A percentile compares a stretch with the other conserved stretches of the same genome.
Evolutionary conservation across 35 echinoderm and acorn worm genomes (phyloP).

Genomic region (Lytechinus variegatus): DNA sequence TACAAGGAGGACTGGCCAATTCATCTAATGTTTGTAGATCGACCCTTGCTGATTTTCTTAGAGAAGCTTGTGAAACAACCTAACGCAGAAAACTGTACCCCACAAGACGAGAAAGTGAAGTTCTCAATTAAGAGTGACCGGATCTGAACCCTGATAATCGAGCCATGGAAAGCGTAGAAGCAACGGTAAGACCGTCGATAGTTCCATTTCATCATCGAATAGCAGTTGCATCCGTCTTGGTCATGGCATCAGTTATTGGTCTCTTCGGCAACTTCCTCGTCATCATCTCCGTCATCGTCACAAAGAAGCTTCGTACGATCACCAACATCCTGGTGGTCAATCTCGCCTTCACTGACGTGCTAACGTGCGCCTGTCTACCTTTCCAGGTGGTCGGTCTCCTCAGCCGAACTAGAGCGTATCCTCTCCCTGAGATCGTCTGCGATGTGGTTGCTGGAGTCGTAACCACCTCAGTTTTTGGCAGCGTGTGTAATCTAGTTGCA

Average conservation of each 20-base stretch:
- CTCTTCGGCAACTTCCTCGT: slow-evolving; percentile 83
- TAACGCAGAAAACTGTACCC: too few species aligned
- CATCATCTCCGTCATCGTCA: slow-evolving; percentile 72
- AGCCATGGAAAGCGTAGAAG: background rate
- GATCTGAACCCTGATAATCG: background rate
- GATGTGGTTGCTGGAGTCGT: slow-evolving; percentile 45
- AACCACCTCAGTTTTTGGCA: slow-evolving; percentile 69
- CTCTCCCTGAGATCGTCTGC: slow-evolving; percentile 62
- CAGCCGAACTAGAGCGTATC: slow-evolving; percentile 61
- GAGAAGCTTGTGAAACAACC: too few species aligned
- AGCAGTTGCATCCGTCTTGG: slow-evolving; percentile 47
- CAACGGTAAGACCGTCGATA: background rate
- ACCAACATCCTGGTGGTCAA: slow-evolving; percentile 94
- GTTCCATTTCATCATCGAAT: slow-evolving; percentile 12
- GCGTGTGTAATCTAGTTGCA: slow-evolving; percentile 66
- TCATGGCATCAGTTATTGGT: slow-evolving; percentile 59
- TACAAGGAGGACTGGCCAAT: too few species aligned
- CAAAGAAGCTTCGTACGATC: slow-evolving; percentile 75
- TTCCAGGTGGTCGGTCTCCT: slow-evolving; percentile 68
- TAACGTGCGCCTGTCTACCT: slow-evolving; percentile 73
- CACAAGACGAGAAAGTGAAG: too few species aligned
- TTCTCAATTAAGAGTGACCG: background rate
- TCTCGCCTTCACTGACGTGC: slow-evolving; percentile 78
- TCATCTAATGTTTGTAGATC: too few species aligned
- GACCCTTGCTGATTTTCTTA: too few species aligned